Evolutionary conservation across 1,140 invertebrate genomes (phyloP).

Genomic region (Eumaeus atala): DNA sequence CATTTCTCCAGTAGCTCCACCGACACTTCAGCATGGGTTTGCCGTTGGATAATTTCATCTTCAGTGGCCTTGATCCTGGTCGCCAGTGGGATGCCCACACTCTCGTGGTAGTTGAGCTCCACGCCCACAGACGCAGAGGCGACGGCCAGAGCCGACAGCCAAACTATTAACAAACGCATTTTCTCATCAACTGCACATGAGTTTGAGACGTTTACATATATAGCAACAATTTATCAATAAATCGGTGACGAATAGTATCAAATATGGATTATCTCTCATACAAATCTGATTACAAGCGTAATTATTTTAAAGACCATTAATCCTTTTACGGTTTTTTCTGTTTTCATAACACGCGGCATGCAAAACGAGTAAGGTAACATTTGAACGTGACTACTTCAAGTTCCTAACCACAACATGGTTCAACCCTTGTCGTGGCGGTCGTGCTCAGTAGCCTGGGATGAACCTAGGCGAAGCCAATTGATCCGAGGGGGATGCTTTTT

Average conservation of each 20-base stretch:
- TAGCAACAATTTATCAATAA: neutral
- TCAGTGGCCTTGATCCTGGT: conserved; percentile 35
- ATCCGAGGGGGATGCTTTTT: too few species aligned
- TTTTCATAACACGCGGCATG: too few species aligned
- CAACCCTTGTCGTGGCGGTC: too few species aligned
- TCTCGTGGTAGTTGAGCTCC: conserved; percentile 30
- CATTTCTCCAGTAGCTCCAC: too few species aligned
- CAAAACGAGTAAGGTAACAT: too few species aligned
- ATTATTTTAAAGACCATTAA: too few species aligned
- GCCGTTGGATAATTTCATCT: conserved; percentile 22
- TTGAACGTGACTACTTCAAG: too few species aligned
- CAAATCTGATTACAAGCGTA: too few species aligned
- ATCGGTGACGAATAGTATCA: neutral
- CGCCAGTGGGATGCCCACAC: conserved; percentile 38
- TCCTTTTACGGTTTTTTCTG: too few species aligned
- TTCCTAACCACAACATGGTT: too few species aligned
- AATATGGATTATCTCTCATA: neutral
- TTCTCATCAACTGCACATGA: conserved; percentile 8
- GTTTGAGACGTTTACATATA: neutral
- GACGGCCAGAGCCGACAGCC: conserved; percentile 21
- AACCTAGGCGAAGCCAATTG: too few species aligned
- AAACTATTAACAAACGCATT: conserved; percentile 29
- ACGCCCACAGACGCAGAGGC: conserved; percentile 19
- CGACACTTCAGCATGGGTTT: neutral
- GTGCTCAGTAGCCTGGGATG: too few species aligned